Conservation (phyloP, 2,797 vertebrate species). For the Mus minutoides region DNA sequence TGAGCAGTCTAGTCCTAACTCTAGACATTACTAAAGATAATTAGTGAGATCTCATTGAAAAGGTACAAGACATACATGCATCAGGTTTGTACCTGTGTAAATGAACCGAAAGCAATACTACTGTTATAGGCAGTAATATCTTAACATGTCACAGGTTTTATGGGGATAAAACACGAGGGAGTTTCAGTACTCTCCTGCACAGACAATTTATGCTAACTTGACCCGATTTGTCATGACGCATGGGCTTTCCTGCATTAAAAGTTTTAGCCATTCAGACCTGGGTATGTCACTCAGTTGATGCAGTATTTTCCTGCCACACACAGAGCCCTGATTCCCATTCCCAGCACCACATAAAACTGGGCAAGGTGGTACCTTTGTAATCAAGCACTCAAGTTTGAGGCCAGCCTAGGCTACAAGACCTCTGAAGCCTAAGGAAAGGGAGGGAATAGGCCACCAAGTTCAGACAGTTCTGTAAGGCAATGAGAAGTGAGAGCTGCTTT, state of each 20-base stretch:
- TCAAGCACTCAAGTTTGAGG: not conserved
- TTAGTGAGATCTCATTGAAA: not conserved
- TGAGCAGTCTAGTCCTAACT: not conserved
- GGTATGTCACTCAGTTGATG: not conserved
- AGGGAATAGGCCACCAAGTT: not conserved
- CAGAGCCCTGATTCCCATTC: not conserved
- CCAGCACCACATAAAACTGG: not conserved
- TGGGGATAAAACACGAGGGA: slow-evolving; percentile 44
- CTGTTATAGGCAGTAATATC: not conserved
- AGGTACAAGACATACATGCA: not conserved
- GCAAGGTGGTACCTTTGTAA: not conserved
- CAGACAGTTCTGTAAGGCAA: slow-evolving; percentile 24
- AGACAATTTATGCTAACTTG: slow-evolving; percentile 48
- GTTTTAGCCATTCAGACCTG: not conserved
- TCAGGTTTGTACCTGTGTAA: slow-evolving; percentile 34
- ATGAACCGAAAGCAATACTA: not conserved
- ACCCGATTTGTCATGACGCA: slow-evolving; percentile 40
- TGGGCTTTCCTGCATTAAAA: slow-evolving; percentile 67
- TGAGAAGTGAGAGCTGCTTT: slow-evolving; percentile 45
- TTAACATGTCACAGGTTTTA: not conserved
- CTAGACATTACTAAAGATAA: not conserved
- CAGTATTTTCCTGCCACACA: not conserved
- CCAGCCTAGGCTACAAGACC: not conserved
- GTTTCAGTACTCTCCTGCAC: not conserved
- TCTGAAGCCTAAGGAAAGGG: not conserved